A percentile compares a stretch with the other conserved stretches of the same genome.
Conservation (phyloP, 2,888 invertebrate genomes). For the Scaptomyza reducta region DNA sequence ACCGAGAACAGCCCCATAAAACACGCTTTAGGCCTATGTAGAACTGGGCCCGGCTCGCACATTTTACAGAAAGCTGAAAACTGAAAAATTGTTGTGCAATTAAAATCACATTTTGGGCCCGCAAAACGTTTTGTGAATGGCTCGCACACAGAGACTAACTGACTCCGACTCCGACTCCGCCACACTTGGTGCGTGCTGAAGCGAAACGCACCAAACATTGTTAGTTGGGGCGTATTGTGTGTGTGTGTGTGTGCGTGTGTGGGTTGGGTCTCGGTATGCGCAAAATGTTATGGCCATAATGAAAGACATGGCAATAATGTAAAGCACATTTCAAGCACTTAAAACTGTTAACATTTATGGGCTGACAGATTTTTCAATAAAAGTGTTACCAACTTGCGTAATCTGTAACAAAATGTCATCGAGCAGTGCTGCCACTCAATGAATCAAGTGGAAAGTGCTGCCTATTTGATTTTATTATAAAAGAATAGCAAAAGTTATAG, state of each 20-base stretch:
- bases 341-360: constrained; percentile 56
- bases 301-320: constrained; percentile 68
- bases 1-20: constrained; percentile 54
- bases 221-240: constrained; percentile 35
- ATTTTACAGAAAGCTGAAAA: constrained; percentile 37
- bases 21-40: constrained; percentile 59
- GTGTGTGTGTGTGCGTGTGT: constrained; percentile 55
- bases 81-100: constrained; percentile 71
- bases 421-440: constrained; percentile 9
- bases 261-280: constrained; percentile 76
- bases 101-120: constrained; percentile 70
- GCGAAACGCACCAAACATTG: constrained; percentile 5
- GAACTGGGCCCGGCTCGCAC: constrained; percentile 67
- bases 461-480: constrained; percentile 2
- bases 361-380: constrained; percentile 40
- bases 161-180: constrained; percentile 40
- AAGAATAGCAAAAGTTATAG: not conserved
- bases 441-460: constrained; percentile 15
- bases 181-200: constrained; percentile 56
- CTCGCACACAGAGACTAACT: constrained; percentile 33
- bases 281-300: constrained; percentile 77
- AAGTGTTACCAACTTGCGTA: constrained; percentile 53
- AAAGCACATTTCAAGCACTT: constrained; percentile 53
- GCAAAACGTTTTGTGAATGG: constrained; percentile 68
- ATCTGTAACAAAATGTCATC: constrained; percentile 5